These are phyloP conservation scores for Notothenia coriiceps DNA, from an alignment of 2,113 vertebrate species.

Conservation along the genomic window DNA sequence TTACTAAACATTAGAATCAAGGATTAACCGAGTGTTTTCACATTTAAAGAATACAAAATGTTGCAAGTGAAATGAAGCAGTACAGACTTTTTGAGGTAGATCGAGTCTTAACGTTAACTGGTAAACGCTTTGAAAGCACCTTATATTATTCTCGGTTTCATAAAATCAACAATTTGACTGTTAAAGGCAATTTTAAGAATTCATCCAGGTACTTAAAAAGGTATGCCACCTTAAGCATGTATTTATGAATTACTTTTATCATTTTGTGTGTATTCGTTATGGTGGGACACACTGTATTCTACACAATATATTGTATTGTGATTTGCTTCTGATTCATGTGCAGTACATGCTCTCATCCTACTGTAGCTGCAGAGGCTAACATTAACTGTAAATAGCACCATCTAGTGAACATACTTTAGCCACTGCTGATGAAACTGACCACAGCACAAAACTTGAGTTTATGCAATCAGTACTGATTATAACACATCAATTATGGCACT, in stretches of 20 bases:
- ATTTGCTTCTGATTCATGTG: slow-evolving; percentile 18
- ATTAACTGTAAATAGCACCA: slow-evolving; percentile 75
- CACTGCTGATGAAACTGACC: slow-evolving; percentile 15
- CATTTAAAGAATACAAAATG: not conserved
- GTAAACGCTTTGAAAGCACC: slow-evolving; percentile 15
- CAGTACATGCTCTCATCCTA: slow-evolving; percentile 19
- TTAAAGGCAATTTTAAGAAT: slow-evolving; percentile 9
- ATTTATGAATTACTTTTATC: slow-evolving; percentile 25
- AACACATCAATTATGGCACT: not conserved
- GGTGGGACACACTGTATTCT: slow-evolving; percentile 12
- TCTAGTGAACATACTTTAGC: slow-evolving; percentile 70
- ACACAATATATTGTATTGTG: slow-evolving; percentile 15
- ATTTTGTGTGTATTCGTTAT: slow-evolving; percentile 3
- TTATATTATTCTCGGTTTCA: slow-evolving; percentile 16
- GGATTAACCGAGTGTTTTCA: slow-evolving; percentile 10
- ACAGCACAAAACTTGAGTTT: not conserved
- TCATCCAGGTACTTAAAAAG: not conserved
- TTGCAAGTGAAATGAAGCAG: not conserved
- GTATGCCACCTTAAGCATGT: not conserved
- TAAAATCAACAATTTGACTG: slow-evolving; percentile 2
- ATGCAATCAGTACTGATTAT: not conserved
- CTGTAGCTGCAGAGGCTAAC: slow-evolving; percentile 20
- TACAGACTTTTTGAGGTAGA: not conserved
- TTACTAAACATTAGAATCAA: not conserved
- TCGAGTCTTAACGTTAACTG: not conserved